Percentiles rank a stretch among this genome's conserved stretches.
Evolutionary conservation across 1,140 invertebrate genomes (phyloP).

Genomic region (Idris sp.): DNA sequence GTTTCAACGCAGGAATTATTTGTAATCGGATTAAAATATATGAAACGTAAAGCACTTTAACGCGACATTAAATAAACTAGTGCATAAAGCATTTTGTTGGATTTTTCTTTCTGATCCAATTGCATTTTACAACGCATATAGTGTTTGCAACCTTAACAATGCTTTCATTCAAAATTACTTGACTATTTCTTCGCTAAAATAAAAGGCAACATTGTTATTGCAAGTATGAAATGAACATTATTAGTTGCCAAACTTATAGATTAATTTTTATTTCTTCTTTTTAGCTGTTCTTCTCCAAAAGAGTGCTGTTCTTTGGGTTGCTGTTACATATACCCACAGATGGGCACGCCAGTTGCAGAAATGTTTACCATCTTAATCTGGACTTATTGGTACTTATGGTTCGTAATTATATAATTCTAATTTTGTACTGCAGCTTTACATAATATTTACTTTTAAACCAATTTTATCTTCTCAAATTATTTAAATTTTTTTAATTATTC

Average conservation of each 20-base stretch:
- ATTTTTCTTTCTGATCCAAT: slow-evolving; percentile 15
- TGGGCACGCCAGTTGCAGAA: slow-evolving; percentile 75
- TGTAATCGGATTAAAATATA: slow-evolving; percentile 27
- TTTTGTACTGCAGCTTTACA: no score
- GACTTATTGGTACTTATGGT: slow-evolving; percentile 77
- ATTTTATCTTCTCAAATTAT: no score
- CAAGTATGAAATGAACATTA: no score
- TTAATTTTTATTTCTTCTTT: no score
- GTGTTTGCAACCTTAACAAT: slow-evolving; percentile 1
- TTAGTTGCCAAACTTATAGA: no score
- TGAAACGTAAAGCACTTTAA: slow-evolving; percentile 21
- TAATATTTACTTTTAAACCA: no score
- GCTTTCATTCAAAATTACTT: neutral
- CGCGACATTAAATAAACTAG: slow-evolving; percentile 10
- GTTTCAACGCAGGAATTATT: slow-evolving; percentile 20
- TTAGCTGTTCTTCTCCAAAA: slow-evolving; percentile 82
- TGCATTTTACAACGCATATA: slow-evolving; percentile 7
- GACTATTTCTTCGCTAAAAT: no score
- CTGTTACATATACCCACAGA: slow-evolving; percentile 81
- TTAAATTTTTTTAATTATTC: neutral
- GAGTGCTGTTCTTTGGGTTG: slow-evolving; percentile 86
- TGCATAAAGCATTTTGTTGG: slow-evolving; percentile 6
- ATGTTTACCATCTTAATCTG: slow-evolving; percentile 75
- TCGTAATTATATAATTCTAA: slow-evolving; percentile 53
- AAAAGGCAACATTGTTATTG: no score